Conservation (phyloP, 2,113 vertebrate species). For the Alouatta palliata region DNA sequence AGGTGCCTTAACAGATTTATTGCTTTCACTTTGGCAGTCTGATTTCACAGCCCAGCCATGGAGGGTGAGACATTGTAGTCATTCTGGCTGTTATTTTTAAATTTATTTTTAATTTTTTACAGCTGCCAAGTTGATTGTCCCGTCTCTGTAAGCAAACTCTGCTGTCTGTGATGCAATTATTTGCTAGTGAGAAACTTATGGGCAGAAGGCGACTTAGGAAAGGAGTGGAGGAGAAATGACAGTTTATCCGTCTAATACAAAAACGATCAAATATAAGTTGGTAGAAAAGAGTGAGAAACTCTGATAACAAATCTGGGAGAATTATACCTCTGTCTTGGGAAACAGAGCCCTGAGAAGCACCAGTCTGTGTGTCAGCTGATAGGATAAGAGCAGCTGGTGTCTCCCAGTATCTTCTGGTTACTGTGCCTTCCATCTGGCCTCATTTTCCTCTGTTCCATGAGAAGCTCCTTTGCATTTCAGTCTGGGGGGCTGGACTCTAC, state of each 20-base stretch:
- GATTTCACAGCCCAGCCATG: background rate
- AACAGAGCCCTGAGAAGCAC: background rate
- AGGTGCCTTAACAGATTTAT: background rate
- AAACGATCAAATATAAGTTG: background rate
- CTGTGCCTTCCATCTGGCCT: background rate
- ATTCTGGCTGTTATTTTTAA: background rate
- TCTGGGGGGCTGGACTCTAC: background rate
- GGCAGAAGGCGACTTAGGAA: background rate
- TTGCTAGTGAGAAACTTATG: background rate
- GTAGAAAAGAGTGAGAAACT: background rate
- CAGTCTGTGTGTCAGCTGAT: background rate
- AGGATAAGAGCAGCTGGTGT: background rate
- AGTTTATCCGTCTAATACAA: background rate
- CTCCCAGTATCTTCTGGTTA: background rate
- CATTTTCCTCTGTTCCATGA: background rate
- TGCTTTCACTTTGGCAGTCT: background rate
- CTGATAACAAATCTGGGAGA: background rate
- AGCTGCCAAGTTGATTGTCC: background rate
- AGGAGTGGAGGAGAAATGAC: background rate
- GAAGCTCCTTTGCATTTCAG: background rate
- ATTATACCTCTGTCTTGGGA: background rate
- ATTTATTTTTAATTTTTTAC: background rate
- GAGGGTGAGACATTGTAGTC: background rate
- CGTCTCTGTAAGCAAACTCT: background rate
- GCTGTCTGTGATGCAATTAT: background rate